Conservation (phyloP, 2,797 vertebrate species). For the Serranus cabrilla region DNA sequence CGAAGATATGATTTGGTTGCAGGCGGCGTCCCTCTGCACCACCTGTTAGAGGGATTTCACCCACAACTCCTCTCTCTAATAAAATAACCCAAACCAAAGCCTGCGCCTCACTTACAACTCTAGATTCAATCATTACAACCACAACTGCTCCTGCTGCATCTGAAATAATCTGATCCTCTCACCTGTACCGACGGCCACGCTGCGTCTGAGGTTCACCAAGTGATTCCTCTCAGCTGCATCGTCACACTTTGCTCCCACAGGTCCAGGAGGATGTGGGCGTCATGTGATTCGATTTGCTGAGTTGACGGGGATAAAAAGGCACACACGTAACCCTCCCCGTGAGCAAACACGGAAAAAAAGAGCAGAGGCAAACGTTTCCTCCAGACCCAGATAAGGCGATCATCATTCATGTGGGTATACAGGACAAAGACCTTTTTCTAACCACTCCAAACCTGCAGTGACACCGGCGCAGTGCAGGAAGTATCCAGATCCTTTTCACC, state of each 20-base stretch:
- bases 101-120: conserved; percentile 9
- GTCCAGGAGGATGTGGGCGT: conserved; percentile 77
- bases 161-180: conserved; percentile 22
- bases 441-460: neutral
- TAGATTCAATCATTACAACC: conserved; percentile 10
- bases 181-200: conserved; percentile 7
- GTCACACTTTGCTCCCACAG: conserved; percentile 66
- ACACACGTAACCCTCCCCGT: conserved; percentile 48
- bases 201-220: conserved; percentile 29
- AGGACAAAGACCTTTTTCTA: conserved; percentile 17
- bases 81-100: conserved; percentile 12
- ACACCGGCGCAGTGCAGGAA: neutral
- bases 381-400: conserved; percentile 20
- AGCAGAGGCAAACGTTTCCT: conserved; percentile 19
- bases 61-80: conserved; percentile 1
- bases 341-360: conserved; percentile 37
- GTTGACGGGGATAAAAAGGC: conserved; percentile 62
- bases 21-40: conserved; percentile 12
- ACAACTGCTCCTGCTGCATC: conserved; percentile 8
- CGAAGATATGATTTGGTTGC: conserved; percentile 23
- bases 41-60: conserved; percentile 49
- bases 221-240: conserved; percentile 54
- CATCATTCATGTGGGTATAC: conserved; percentile 13
- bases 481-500: neutral
- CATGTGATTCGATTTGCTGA: conserved; percentile 75